These are phyloP conservation scores for Carassius auratus DNA, from an alignment of 2,113 vertebrate genomes.

Conservation along the genomic window DNA sequence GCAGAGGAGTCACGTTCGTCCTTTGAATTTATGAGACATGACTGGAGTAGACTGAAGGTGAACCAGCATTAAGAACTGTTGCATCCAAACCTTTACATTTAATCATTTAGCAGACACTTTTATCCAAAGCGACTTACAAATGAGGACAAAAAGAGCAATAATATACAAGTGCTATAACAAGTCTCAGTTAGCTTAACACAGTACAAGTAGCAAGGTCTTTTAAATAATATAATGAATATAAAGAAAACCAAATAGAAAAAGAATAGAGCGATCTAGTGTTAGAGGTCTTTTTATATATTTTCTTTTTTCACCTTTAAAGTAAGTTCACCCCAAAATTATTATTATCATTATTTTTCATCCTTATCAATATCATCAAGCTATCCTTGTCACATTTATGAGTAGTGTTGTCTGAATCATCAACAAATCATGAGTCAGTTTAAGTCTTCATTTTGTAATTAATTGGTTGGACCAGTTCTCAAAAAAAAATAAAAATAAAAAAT, in stretches of 20 bases:
- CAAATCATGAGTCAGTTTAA: not conserved
- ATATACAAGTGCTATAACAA: too few species aligned
- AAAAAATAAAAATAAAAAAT: not conserved
- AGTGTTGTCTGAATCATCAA: not conserved
- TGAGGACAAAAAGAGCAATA: too few species aligned
- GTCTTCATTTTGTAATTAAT: not conserved
- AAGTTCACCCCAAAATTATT: not conserved
- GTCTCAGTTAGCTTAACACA: too few species aligned
- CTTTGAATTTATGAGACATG: constrained; percentile 37
- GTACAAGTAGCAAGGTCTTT: too few species aligned
- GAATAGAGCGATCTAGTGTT: too few species aligned
- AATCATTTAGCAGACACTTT: too few species aligned
- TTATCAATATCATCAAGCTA: not conserved
- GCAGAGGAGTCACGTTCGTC: constrained; percentile 12
- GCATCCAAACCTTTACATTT: not conserved
- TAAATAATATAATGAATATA: too few species aligned
- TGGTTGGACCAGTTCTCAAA: not conserved
- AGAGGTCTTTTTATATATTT: too few species aligned
- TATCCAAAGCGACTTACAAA: too few species aligned
- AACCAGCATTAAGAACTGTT: not conserved
- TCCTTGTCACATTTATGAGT: not conserved
- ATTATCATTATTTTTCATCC: not conserved
- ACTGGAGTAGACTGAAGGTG: not conserved
- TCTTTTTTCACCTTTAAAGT: too few species aligned
- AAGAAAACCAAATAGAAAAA: too few species aligned